Base-by-base conservation (phyloP, 2,888 invertebrate genomes). In the Pycnomerus fuliginosus region DNA sequence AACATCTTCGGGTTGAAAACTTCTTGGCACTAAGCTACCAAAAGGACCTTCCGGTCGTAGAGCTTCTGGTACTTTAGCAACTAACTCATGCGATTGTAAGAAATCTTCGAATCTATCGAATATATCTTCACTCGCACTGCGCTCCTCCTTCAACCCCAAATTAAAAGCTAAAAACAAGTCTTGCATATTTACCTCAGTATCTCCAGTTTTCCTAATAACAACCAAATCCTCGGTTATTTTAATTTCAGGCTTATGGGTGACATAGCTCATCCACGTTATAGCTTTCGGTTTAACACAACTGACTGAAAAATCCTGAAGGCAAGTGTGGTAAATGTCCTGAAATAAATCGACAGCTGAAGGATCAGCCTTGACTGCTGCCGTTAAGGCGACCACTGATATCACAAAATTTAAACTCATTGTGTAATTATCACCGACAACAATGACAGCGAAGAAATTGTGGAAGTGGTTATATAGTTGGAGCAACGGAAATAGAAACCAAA, bases 201-300 rank as follows among this genome's bases (percentile, higher is more conserved):
- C 12, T 28, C 12, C 23, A n/a, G 73, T 76, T 29, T 83, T 85
- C 62, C 80, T 84, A 14, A 88, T 77, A 51, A 90, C 78, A 8
- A 83, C 76, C 41, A 90, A 74, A 62, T 88, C 84, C n/a, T 88
- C 82, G 3, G 88, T 89, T 50, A 90, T 79, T 46, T 77, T 80
- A 53, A 90, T 84, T 64, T 82, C 81, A 41, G 85, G 83, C 58
- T 85, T 78, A 57, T 80, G 76, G 12, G 79, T 72, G 2, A 83
- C 84, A 45, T 78, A 75, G 55, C 82, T 83, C 57, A 88, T 77
- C 83, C 88, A 90, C 53, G 82, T 78, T 63, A 90, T 69, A 29
- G 89, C 80, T 70, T 87, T 87, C 4, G 89, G 89, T 61, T 85
- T 84, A 38, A 86, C 83, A 72, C 90, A 90, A 61, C 80, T 78